Conservation (phyloP, 2,888 invertebrate genomes). For the Taenaris catops region DNA sequence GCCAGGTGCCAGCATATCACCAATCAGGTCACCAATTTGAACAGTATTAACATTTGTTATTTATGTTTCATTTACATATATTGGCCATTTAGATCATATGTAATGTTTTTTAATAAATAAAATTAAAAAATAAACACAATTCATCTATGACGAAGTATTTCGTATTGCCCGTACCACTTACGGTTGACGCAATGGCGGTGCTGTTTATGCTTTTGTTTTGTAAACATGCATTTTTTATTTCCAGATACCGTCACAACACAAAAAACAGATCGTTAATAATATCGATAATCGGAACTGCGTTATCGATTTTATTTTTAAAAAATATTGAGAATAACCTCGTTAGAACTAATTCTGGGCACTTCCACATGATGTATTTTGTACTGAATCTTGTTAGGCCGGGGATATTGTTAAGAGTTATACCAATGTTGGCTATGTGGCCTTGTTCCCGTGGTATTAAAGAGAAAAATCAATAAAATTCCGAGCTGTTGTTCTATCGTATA, state of each 20-base stretch:
- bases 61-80: too few relatives aligned
- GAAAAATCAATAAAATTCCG: constrained; percentile 6
- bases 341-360: constrained; percentile 30
- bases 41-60: too few relatives aligned
- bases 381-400: constrained; percentile 38
- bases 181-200: too few relatives aligned
- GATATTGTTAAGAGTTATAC: constrained; percentile 38
- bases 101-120: too few relatives aligned
- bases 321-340: constrained; percentile 36
- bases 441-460: constrained; percentile 21
- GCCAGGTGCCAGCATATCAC: too few relatives aligned
- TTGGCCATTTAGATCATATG: too few relatives aligned
- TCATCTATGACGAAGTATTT: too few relatives aligned
- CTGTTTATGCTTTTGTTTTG: too few relatives aligned
- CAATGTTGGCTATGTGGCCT: constrained; percentile 47
- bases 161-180: too few relatives aligned
- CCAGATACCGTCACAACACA: constrained; percentile 62
- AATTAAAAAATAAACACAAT: too few relatives aligned
- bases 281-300: constrained; percentile 32
- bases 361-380: constrained; percentile 36
- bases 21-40: too few relatives aligned
- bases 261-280: constrained; percentile 45
- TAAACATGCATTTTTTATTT: constrained; percentile 24
- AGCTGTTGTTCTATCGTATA: too few relatives aligned
- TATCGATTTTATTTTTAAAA: constrained; percentile 28